A percentile compares a stretch with the other conserved stretches of the same genome.
phyloP scores from a whole-genome alignment of 2,797 vertebrate species.

The Decapterus maruadsi region DNA sequence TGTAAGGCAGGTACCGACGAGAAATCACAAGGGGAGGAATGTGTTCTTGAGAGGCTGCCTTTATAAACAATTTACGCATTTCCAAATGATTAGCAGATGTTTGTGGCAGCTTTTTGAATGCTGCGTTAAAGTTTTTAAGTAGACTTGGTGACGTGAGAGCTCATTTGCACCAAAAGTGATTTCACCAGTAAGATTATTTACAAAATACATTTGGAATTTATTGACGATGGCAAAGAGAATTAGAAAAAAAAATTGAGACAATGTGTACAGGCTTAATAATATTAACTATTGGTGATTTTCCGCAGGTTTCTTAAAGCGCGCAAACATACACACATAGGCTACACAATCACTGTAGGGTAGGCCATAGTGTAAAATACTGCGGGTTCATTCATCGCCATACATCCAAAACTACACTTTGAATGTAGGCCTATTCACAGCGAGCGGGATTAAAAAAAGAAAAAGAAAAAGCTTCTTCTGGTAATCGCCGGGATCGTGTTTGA shows the following conservation, averaged over 20 bases:
- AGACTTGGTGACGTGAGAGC: slow-evolving; percentile 46
- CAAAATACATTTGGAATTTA: slow-evolving; percentile 3
- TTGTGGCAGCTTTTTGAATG: slow-evolving; percentile 66
- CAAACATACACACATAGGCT: not conserved
- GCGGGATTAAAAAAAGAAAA: not conserved
- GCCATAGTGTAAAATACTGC: not conserved
- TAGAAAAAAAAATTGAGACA: not conserved
- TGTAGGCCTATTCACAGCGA: too few species aligned
- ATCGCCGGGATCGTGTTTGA: slow-evolving; percentile 61
- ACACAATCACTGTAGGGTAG: not conserved
- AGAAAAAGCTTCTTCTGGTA: slow-evolving; percentile 10
- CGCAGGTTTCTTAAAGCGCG: not conserved
- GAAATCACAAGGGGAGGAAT: slow-evolving; percentile 56
- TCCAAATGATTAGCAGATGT: slow-evolving; percentile 85
- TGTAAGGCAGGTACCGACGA: slow-evolving; percentile 53
- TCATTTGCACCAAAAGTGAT: slow-evolving; percentile 43
- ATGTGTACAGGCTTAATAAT: not conserved
- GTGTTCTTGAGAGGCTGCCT: slow-evolving; percentile 63
- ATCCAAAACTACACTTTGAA: not conserved
- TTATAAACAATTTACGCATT: slow-evolving; percentile 81
- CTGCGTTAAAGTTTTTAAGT: slow-evolving; percentile 52
- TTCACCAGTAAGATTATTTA: slow-evolving; percentile 29
- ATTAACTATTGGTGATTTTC: slow-evolving; percentile 9
- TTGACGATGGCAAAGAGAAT: slow-evolving; percentile 5
- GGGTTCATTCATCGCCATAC: not conserved